These are phyloP conservation scores for Benthosema pterotum DNA, from an alignment of 2,797 vertebrate genomes.

Conservation along the genomic window DNA sequence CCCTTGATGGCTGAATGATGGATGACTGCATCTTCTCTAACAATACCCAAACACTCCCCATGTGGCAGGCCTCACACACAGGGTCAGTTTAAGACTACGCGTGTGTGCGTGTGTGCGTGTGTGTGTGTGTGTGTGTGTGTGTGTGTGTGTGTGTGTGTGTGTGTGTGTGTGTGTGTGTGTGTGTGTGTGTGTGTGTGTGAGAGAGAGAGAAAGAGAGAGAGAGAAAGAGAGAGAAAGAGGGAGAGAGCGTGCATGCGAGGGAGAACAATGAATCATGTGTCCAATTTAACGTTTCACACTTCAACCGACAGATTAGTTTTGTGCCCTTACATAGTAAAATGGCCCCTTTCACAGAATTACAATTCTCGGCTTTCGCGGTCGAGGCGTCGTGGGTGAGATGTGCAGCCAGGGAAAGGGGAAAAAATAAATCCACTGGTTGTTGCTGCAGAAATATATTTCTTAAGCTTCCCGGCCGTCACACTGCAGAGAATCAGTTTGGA, in stretches of 20 bases:
- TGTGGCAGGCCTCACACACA: slow-evolving; percentile 47
- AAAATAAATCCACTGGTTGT: too few species aligned
- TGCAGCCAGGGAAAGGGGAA: too few species aligned
- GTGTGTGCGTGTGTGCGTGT: slow-evolving; percentile 9
- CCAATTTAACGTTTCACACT: neutral
- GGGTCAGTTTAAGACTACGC: slow-evolving; percentile 34
- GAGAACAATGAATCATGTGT: neutral
- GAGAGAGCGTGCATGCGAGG: neutral
- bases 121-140: neutral
- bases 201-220: too few species aligned
- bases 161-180: neutral
- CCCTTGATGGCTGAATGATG: slow-evolving; percentile 72
- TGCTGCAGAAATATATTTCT: too few species aligned
- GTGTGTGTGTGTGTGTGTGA: neutral
- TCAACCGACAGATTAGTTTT: slow-evolving; percentile 44
- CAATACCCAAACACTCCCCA: slow-evolving; percentile 58
- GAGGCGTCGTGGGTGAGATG: neutral
- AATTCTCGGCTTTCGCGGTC: slow-evolving; percentile 1
- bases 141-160: slow-evolving; percentile 6
- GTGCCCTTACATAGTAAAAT: slow-evolving; percentile 12
- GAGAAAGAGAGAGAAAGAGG: neutral
- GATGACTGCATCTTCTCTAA: slow-evolving; percentile 70
- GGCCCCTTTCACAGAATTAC: neutral
- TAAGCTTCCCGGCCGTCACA: too few species aligned
- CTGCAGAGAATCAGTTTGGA: too few species aligned